Evolutionary conservation across 2,797 vertebrate species (phyloP), one percentile per base, ranked within the genome.

Genomic region (Melanotaenia boesemani): DNA sequence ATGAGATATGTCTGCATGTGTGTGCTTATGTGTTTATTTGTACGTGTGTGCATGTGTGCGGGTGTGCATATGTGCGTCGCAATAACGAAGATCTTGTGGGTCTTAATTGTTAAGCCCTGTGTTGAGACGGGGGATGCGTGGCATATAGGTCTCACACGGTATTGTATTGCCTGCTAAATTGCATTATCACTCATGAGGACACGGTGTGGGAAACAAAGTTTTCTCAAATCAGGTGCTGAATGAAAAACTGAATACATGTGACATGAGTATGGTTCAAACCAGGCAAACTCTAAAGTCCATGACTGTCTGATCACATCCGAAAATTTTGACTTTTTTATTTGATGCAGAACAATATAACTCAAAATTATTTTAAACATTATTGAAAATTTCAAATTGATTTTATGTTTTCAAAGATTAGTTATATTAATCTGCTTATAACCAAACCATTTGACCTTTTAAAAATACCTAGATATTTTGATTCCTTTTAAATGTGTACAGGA

Each of bases 141-240:
- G 83, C 74, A 28, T 76, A 59, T 68, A 77, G 83, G 77, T 86
- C 88, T 89, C 85, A 81, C 90, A 89, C 61, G 37, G 78, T 83
- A 76, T 86, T 86, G 76, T 86, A 56, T 86, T 87, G 83, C 80
- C 74, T 44, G n/a, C 75, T 88, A 91, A 92, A 93, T 90, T 83
- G 63, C 80, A 88, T 94, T 93, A 86, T 88, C 77, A 80, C 82
- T 92, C 91, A 81, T 86, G 85, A 88, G 84, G 73, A 87, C 67
- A 81, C 24, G 57, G 39, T 89, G 88, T 91, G 89, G 89, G 87
- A 92, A 89, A 83, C 81, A 67, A 52, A 36, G 28, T 84, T 83
- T 80, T 82, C 67, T 67, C 67, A 76, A 80, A 81, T 87, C 68
- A 78, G 57, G 69, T 52, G 46, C 76, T 60, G 74, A 77, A 64